These are phyloP conservation scores for Limnephilus rhombicus DNA, from an alignment of 2,888 invertebrate genomes.

Conservation along the genomic window DNA sequence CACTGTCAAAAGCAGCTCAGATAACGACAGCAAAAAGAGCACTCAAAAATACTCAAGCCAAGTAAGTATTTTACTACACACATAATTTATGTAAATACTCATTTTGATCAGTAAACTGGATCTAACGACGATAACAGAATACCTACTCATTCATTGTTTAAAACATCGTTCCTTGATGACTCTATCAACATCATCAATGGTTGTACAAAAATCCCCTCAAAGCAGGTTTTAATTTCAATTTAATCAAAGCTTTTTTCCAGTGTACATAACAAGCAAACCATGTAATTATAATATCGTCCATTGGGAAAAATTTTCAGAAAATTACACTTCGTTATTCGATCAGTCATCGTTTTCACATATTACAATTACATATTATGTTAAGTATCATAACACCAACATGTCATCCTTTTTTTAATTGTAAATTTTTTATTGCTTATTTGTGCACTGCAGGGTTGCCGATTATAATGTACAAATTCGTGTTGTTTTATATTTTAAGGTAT, in stretches of 20 bases:
- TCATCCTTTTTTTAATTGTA: not conserved
- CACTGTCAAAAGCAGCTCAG: slow-evolving; percentile 51
- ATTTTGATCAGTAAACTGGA: not conserved
- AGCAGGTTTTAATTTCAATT: not conserved
- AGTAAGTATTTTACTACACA: slow-evolving; percentile 26
- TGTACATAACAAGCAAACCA: not conserved
- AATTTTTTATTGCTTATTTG: not conserved
- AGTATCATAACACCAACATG: not conserved
- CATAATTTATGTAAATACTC: not conserved
- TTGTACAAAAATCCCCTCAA: not conserved
- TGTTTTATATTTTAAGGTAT: slow-evolving; percentile 49
- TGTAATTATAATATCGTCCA: not conserved
- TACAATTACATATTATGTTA: not conserved
- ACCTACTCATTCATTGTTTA: not conserved
- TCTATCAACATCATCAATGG: not conserved
- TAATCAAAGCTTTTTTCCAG: not conserved
- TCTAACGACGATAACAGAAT: not conserved
- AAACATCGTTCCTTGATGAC: not conserved
- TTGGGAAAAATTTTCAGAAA: not conserved
- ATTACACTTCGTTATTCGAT: not conserved
- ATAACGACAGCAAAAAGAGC: slow-evolving; percentile 43
- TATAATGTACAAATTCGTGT: not conserved
- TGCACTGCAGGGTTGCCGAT: not conserved
- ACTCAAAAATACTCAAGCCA: slow-evolving; percentile 19
- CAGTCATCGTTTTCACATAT: not conserved